Conservation (phyloP, 2,888 invertebrate genomes). For the Diarsia brunnea region DNA sequence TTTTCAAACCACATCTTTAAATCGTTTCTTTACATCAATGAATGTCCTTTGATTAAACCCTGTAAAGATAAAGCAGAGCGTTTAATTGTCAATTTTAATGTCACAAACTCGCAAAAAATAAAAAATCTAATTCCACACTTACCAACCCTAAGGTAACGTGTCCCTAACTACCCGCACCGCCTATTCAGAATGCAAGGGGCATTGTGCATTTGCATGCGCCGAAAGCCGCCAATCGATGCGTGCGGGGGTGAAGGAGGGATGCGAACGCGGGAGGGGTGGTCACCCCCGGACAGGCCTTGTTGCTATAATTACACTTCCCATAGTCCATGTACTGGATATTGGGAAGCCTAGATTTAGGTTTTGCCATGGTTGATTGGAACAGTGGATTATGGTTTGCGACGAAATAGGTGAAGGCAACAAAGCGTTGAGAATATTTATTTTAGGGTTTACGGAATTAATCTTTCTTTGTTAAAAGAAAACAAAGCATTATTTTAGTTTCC, state of each 20-base stretch:
- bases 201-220: conserved; percentile 84
- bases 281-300: conserved; percentile 67
- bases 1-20: neutral
- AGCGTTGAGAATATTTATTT: neutral
- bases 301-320: conserved; percentile 76
- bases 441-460: neutral
- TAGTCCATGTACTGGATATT: conserved; percentile 37
- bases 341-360: conserved; percentile 24
- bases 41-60: neutral
- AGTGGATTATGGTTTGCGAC: neutral
- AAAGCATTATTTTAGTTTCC: neutral
- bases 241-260: conserved; percentile 64
- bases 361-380: conserved; percentile 39
- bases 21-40: neutral
- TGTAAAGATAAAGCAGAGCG: neutral
- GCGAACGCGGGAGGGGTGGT: conserved; percentile 46
- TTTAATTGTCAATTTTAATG: neutral
- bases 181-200: conserved; percentile 61
- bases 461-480: neutral
- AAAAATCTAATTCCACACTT: neutral
- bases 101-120: neutral
- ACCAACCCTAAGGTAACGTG: conserved; percentile 52
- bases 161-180: conserved; percentile 47
- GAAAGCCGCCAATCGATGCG: conserved; percentile 82
- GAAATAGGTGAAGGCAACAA: neutral